phyloP scores from a whole-genome alignment of 2,888 invertebrate genomes.

The Chamaedrilus cognettii region DNA sequence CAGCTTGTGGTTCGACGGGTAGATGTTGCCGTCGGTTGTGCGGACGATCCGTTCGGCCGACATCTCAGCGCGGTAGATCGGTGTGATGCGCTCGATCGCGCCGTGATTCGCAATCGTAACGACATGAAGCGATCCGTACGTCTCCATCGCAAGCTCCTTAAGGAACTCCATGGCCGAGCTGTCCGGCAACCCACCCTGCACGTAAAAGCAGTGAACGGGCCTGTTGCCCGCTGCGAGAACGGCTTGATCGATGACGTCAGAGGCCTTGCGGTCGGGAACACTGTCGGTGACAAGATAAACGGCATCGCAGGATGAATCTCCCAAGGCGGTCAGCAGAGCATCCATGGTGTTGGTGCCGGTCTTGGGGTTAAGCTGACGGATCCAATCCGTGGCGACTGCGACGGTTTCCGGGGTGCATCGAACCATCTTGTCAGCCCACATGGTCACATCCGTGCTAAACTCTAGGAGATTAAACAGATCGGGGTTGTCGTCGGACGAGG shows the following conservation, averaged over 20 bases:
- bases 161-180: conserved; percentile 50
- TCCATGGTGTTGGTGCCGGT: conserved; percentile 58
- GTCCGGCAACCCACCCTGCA: conserved; percentile 48
- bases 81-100: conserved; percentile 52
- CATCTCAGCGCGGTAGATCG: conserved; percentile 50
- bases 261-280: conserved; percentile 54
- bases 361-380: conserved; percentile 50
- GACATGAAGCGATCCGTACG: conserved; percentile 56
- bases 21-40: conserved; percentile 48
- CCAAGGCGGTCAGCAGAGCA: conserved; percentile 53
- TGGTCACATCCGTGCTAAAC: conserved; percentile 56
- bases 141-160: conserved; percentile 54
- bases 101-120: conserved; percentile 50
- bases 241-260: conserved; percentile 53
- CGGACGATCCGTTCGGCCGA: conserved; percentile 46
- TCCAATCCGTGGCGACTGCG: conserved; percentile 54
- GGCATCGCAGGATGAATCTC: conserved; percentile 50
- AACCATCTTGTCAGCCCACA: conserved; percentile 58
- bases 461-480: conserved; percentile 56
- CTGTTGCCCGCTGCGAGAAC: conserved; percentile 44
- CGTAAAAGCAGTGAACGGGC: conserved; percentile 55
- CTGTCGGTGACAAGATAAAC: conserved; percentile 57
- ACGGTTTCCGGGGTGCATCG: conserved; percentile 56
- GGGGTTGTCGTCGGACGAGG: conserved; percentile 41
- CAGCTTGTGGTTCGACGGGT: conserved; percentile 30